Evolutionary conservation across 2,797 vertebrate species (phyloP).

Genomic region (Tachyglossus aculeatus): DNA sequence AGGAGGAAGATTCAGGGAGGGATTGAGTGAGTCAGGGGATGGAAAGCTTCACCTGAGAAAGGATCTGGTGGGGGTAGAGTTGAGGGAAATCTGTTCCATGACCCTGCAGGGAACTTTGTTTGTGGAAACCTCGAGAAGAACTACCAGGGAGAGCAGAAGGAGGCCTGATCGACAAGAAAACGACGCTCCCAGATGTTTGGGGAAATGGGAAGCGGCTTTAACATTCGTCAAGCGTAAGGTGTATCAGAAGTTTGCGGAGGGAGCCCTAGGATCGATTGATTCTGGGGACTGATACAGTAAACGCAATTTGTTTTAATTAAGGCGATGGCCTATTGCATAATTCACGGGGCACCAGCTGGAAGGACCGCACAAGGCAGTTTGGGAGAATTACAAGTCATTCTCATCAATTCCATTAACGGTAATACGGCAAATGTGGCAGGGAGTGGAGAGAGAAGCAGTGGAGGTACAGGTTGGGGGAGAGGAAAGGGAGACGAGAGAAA

Average conservation of each 20-base stretch:
- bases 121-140: neutral
- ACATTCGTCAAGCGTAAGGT: constrained; percentile 65
- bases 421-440: constrained; percentile 63
- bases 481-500: neutral
- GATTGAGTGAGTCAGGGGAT: constrained; percentile 3
- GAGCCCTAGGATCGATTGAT: constrained; percentile 70
- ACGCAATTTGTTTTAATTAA: constrained; percentile 79
- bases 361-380: constrained; percentile 69
- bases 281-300: constrained; percentile 64
- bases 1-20: too few species aligned
- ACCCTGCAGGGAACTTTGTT: neutral
- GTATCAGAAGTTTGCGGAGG: constrained; percentile 58
- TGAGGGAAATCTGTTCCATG: neutral
- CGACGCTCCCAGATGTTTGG: constrained; percentile 50
- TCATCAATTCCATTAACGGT: constrained; percentile 71
- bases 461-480: too few species aligned
- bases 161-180: constrained; percentile 26
- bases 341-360: constrained; percentile 65
- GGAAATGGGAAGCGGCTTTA: constrained; percentile 63
- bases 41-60: constrained; percentile 9
- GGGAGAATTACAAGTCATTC: constrained; percentile 65
- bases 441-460: constrained; percentile 14
- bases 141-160: constrained; percentile 21
- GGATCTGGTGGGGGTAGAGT: neutral
- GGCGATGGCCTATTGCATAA: constrained; percentile 75